These are phyloP conservation scores for Fukomys damarensis DNA, from an alignment of 2,113 vertebrate genomes.

Conservation along the genomic window DNA sequence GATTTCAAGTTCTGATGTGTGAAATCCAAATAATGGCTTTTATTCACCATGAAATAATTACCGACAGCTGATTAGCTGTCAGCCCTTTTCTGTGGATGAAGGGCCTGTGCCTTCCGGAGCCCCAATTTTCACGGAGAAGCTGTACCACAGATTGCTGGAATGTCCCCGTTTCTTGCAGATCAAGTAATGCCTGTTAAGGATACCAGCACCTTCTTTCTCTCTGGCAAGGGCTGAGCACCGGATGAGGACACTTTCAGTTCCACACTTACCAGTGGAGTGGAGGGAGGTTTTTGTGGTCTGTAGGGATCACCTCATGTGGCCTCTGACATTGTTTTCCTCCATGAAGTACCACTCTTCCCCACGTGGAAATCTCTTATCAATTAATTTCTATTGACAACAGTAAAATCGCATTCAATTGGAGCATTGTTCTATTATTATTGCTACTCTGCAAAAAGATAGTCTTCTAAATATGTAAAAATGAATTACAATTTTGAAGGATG, in stretches of 20 bases:
- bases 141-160: background rate
- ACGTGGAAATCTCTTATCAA: background rate
- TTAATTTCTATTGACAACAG: constrained; percentile 2
- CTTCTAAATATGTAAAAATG: background rate
- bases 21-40: background rate
- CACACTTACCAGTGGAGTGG: background rate
- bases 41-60: background rate
- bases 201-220: background rate
- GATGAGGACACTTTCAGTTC: background rate
- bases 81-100: background rate
- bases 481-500: background rate
- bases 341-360: background rate
- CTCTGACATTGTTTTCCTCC: background rate
- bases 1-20: constrained; percentile 31
- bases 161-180: background rate
- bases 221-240: background rate
- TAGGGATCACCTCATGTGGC: background rate
- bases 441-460: background rate
- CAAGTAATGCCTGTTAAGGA: background rate
- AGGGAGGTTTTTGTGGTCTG: background rate
- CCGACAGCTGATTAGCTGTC: background rate
- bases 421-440: background rate
- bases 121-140: background rate
- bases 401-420: constrained; percentile 28
- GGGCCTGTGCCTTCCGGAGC: background rate